These are phyloP conservation scores for Cryptoprocta ferox DNA, from an alignment of 2,797 vertebrate genomes.

Conservation along the genomic window DNA sequence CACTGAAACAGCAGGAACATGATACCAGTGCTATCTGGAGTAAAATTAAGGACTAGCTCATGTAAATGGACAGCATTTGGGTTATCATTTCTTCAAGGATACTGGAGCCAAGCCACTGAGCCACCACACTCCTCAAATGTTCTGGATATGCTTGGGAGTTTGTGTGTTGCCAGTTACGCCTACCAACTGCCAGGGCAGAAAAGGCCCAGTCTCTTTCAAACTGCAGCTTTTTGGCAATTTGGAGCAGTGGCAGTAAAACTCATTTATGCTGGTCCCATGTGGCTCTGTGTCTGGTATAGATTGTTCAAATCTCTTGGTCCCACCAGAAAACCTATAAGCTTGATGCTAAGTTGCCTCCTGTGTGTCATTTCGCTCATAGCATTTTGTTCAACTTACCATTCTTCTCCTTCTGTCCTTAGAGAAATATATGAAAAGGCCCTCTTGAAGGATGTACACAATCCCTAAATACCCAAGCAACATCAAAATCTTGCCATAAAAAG, in stretches of 20 bases:
- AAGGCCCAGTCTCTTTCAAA: background rate
- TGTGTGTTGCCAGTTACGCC: background rate
- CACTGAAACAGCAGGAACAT: background rate
- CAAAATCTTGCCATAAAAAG: constrained; percentile 31
- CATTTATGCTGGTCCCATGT: background rate
- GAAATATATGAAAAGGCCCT: background rate
- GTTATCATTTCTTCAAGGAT: too few relatives aligned
- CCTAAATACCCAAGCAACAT: constrained; percentile 38
- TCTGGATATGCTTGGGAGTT: background rate
- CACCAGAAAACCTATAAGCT: constrained; percentile 48
- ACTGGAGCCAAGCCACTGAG: background rate
- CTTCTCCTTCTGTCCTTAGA: background rate
- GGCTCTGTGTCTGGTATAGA: constrained; percentile 15
- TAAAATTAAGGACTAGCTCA: background rate
- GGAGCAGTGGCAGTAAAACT: background rate
- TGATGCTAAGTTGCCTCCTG: constrained; percentile 49
- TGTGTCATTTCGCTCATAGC: background rate
- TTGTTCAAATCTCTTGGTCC: constrained; percentile 31
- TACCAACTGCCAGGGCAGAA: background rate
- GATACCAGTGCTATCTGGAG: background rate
- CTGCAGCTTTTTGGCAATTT: background rate
- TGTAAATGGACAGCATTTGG: background rate
- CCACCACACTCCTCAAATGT: background rate
- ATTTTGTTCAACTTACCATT: constrained; percentile 34
- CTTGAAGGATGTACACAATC: constrained; percentile 39